Evolutionary conservation across 2,797 vertebrate species (phyloP).

Genomic region (Eulemur rubriventer): DNA sequence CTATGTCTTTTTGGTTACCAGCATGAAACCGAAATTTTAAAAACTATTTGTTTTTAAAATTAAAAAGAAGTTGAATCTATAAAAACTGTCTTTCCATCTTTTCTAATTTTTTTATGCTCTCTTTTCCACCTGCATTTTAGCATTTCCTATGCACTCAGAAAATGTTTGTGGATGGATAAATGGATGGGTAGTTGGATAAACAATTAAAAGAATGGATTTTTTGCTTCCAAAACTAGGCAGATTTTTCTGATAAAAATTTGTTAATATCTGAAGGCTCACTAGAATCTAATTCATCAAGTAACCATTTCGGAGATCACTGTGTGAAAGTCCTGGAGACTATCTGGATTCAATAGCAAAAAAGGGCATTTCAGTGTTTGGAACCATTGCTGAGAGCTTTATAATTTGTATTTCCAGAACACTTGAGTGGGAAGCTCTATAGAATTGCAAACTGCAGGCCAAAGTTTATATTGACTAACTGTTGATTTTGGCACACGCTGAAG

Average conservation of each 20-base stretch:
- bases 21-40: neutral
- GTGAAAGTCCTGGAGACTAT: neutral
- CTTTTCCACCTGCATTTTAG: neutral
- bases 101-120: neutral
- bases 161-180: neutral
- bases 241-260: constrained; percentile 7
- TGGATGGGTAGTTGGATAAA: neutral
- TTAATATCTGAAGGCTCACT: constrained; percentile 23
- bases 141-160: neutral
- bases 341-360: neutral
- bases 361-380: neutral
- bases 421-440: neutral
- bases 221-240: neutral
- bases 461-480: neutral
- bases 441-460: neutral
- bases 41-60: neutral
- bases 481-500: neutral
- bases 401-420: constrained; percentile 5
- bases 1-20: neutral
- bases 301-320: neutral
- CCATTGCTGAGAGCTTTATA: neutral
- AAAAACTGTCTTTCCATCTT: neutral
- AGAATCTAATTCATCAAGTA: neutral
- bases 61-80: neutral
- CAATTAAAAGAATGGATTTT: neutral